These are phyloP conservation scores for Muraenolepis orangiensis DNA, from an alignment of 2,797 vertebrate genomes.

Conservation along the genomic window DNA sequence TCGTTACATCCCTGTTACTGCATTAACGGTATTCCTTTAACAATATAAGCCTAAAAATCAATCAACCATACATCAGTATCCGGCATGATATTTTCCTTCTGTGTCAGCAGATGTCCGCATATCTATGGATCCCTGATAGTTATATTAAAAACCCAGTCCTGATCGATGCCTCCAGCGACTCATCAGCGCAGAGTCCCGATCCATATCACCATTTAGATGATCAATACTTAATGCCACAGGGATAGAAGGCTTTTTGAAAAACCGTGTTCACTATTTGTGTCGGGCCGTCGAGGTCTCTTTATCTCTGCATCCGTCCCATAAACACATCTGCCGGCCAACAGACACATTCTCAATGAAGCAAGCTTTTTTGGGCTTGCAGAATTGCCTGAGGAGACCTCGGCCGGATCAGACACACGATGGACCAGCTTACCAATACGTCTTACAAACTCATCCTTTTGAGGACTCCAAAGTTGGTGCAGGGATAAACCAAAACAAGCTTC, in stretches of 20 bases:
- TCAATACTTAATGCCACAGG: neutral
- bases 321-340: too few relatives aligned
- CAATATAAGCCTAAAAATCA: neutral
- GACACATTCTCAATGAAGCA: too few relatives aligned
- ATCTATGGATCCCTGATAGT: constrained; percentile 5
- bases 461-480: too few relatives aligned
- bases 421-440: too few relatives aligned
- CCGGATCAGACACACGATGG: too few relatives aligned
- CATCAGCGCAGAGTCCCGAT: neutral
- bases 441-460: too few relatives aligned
- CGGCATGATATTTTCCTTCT: too few relatives aligned
- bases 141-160: neutral
- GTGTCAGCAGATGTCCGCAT: neutral
- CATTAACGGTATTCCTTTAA: neutral
- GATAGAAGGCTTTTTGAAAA: neutral
- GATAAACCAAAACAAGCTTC: too few relatives aligned
- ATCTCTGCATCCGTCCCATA: neutral
- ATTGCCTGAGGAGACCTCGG: too few relatives aligned
- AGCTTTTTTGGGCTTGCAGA: too few relatives aligned
- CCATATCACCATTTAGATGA: neutral
- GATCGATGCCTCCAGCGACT: neutral
- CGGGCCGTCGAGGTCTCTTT: neutral
- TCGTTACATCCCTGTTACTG: neutral
- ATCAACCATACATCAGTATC: neutral
- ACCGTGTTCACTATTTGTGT: too few relatives aligned